These are phyloP conservation scores for Drosophila mauritiana DNA, from an alignment of 1,140 invertebrate genomes.

Conservation along the genomic window DNA sequence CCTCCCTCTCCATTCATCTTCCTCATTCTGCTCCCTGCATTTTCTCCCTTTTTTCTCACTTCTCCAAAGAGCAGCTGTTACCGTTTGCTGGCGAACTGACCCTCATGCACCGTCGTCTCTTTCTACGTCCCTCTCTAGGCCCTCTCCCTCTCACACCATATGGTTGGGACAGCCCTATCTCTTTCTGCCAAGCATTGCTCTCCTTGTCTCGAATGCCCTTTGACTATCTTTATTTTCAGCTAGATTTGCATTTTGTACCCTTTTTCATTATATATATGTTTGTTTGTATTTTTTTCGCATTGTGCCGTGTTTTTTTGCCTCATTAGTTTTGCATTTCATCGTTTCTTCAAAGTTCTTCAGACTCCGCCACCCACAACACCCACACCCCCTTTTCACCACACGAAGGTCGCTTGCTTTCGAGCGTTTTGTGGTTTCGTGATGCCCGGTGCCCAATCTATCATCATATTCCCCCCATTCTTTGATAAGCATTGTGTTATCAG, in stretches of 20 bases:
- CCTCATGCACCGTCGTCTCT: constrained; percentile 21
- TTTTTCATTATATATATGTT: constrained; percentile 10
- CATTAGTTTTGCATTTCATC: constrained; percentile 12
- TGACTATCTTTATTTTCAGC: constrained; percentile 23
- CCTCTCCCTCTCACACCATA: constrained; percentile 2
- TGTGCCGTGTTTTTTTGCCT: constrained; percentile 3
- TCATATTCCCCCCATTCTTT: neutral
- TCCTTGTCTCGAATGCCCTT: constrained; percentile 8
- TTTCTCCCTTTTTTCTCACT: constrained; percentile 19
- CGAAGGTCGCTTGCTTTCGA: constrained; percentile 20
- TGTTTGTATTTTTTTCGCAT: constrained; percentile 2
- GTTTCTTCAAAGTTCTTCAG: neutral
- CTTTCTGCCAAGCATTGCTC: constrained; percentile 4
- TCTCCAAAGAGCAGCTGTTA: constrained; percentile 47
- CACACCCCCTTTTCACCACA: neutral
- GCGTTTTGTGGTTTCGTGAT: constrained; percentile 11
- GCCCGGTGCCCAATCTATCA: constrained; percentile 13
- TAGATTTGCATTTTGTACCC: constrained; percentile 21
- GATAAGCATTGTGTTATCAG: constrained; percentile 15
- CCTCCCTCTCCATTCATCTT: neutral
- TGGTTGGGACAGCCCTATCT: constrained; percentile 12
- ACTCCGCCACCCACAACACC: neutral
- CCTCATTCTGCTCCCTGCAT: constrained; percentile 5
- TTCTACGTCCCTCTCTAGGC: constrained; percentile 5
- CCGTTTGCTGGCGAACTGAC: constrained; percentile 26